These are phyloP conservation scores for Tachycineta bicolor DNA, from an alignment of 2,113 vertebrate genomes.

Conservation along the genomic window DNA sequence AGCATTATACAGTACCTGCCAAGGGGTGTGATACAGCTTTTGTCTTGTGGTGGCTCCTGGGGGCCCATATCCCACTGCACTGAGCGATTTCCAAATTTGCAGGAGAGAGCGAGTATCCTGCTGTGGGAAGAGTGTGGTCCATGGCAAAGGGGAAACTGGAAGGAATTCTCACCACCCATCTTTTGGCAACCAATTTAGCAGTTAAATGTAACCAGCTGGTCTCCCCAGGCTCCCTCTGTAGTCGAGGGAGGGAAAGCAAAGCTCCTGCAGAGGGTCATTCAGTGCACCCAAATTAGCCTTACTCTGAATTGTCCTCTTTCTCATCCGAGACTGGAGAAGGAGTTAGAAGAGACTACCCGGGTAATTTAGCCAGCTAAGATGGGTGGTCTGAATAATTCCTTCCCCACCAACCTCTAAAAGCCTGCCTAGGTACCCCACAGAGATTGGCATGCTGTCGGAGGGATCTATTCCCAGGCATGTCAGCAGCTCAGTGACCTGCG, in stretches of 20 bases:
- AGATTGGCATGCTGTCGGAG: neutral
- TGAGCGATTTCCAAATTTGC: neutral
- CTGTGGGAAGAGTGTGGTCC: neutral
- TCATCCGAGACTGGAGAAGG: conserved; percentile 51
- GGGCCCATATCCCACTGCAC: neutral
- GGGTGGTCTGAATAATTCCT: conserved; percentile 63
- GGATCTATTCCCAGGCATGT: neutral
- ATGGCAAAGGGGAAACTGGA: neutral
- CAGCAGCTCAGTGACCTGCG: neutral
- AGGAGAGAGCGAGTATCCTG: neutral
- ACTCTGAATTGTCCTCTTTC: conserved; percentile 56
- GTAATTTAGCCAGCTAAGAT: conserved; percentile 58
- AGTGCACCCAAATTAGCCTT: conserved; percentile 54
- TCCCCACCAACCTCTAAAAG: conserved; percentile 25
- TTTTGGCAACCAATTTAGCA: conserved; percentile 63
- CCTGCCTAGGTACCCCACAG: conserved; percentile 48
- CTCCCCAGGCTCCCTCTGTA: conserved; percentile 56
- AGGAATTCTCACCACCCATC: conserved; percentile 62
- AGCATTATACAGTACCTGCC: neutral
- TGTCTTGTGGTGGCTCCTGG: neutral
- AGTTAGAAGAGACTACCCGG: conserved; percentile 26
- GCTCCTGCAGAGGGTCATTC: conserved; percentile 59
- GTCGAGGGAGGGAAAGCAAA: conserved; percentile 54
- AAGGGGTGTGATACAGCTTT: neutral
- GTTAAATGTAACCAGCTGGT: conserved; percentile 67